Evolutionary conservation across 2,888 invertebrate species (phyloP).

Genomic region (Kryphioiulus occultus): DNA sequence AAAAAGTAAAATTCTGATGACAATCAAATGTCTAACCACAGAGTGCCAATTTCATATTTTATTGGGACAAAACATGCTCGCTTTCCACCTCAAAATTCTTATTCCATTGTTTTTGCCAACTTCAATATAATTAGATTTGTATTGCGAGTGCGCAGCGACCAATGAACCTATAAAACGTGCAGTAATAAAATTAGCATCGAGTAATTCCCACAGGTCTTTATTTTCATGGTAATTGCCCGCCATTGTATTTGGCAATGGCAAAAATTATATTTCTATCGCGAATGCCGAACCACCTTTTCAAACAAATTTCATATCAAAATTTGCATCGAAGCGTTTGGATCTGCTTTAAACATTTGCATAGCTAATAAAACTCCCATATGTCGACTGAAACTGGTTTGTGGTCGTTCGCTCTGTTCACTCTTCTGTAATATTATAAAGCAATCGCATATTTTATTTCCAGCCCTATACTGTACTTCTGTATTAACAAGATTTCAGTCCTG

Average conservation of each 20-base stretch:
- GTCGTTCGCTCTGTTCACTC: not conserved
- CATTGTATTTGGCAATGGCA: not conserved
- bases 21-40: too few species aligned
- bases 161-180: not conserved
- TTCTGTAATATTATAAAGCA: not conserved
- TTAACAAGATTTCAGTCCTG: not conserved
- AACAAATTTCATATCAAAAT: not conserved
- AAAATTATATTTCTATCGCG: not conserved
- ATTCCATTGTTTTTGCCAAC: not conserved
- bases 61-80: too few species aligned
- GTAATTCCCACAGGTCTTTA: not conserved
- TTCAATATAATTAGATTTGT: not conserved
- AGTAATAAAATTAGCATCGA: not conserved
- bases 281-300: not conserved
- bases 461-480: not conserved
- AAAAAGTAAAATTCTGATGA: too few species aligned
- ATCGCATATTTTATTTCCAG: too few species aligned
- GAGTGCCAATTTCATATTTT: too few species aligned
- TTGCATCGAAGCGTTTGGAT: not conserved
- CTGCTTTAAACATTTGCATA: not conserved
- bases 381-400: not conserved
- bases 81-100: not conserved
- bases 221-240: not conserved
- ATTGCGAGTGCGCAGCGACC: not conserved
- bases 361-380: not conserved